These are phyloP conservation scores for Psettodes erumei DNA, from an alignment of 2,113 vertebrate species.

Conservation along the genomic window DNA sequence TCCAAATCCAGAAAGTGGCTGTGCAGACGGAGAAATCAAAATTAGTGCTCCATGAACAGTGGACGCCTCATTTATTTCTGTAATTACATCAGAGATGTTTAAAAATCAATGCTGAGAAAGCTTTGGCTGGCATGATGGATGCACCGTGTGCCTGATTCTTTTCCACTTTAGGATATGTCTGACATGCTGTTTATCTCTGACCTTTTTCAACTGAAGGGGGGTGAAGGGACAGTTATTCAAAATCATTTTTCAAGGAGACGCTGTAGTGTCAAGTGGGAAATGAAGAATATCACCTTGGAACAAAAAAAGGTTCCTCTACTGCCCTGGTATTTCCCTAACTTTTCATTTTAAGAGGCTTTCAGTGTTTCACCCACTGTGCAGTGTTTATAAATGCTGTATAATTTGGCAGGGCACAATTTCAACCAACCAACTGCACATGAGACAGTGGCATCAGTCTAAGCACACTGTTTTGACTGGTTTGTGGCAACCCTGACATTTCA, in stretches of 20 bases:
- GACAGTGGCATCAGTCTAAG: background rate
- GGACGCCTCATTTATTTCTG: conserved; percentile 58
- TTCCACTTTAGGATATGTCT: conserved; percentile 42
- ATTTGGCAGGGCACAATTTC: conserved; percentile 26
- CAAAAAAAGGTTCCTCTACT: conserved; percentile 19
- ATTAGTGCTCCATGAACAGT: conserved; percentile 25
- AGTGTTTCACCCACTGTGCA: background rate
- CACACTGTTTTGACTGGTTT: background rate
- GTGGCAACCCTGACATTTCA: background rate
- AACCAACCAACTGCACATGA: background rate
- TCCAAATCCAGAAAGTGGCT: conserved; percentile 42
- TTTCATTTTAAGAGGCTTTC: conserved; percentile 33
- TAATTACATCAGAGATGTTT: conserved; percentile 68
- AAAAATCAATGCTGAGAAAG: conserved; percentile 51
- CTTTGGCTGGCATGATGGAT: conserved; percentile 27
- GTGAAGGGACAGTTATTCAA: conserved; percentile 27
- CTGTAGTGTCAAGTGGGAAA: conserved; percentile 20
- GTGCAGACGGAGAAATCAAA: conserved; percentile 52
- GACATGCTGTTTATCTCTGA: conserved; percentile 59
- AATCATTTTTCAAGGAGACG: conserved; percentile 37
- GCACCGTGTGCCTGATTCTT: conserved; percentile 7
- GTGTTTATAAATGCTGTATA: conserved; percentile 25
- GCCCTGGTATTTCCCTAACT: conserved; percentile 26
- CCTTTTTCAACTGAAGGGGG: conserved; percentile 47
- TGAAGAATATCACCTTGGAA: conserved; percentile 15